These are phyloP conservation scores for Entomobrya proxima DNA, from an alignment of 2,888 invertebrate species.

Conservation along the genomic window DNA sequence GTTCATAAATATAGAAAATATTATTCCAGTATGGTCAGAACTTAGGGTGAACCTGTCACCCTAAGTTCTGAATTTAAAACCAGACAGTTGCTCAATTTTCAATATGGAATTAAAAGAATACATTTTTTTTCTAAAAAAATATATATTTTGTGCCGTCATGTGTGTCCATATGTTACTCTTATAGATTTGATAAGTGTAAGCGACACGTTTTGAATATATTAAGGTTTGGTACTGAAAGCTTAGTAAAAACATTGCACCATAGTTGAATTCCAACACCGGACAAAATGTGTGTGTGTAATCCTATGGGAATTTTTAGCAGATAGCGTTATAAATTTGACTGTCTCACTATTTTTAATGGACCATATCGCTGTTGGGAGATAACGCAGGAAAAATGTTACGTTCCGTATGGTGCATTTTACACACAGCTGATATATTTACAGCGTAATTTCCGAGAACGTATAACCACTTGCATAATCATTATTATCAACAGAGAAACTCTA, in stretches of 20 bases:
- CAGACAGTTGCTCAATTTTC: too few species aligned
- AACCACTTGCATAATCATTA: slow-evolving; percentile 25
- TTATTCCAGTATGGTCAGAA: not conserved
- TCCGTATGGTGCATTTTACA: too few species aligned
- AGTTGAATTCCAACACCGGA: too few species aligned
- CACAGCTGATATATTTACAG: slow-evolving; percentile 7
- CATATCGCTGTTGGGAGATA: too few species aligned
- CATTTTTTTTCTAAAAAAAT: too few species aligned
- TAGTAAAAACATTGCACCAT: too few species aligned
- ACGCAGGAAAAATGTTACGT: too few species aligned
- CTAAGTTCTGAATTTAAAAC: not conserved
- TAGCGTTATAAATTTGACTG: too few species aligned
- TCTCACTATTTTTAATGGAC: too few species aligned
- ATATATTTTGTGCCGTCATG: slow-evolving; percentile 11
- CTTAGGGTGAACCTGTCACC: slow-evolving; percentile 15
- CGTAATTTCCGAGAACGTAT: not conserved
- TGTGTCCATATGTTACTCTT: slow-evolving; percentile 24
- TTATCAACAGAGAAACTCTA: not conserved
- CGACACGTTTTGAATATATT: slow-evolving; percentile 22
- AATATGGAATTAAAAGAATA: too few species aligned
- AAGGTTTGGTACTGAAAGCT: not conserved
- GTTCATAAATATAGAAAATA: slow-evolving; percentile 37
- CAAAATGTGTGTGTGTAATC: too few species aligned
- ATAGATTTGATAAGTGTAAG: not conserved
- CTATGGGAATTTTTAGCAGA: too few species aligned